phyloP scores from a whole-genome alignment of 2,797 vertebrate genomes.

The Parauchenoglanis ngamensis region DNA sequence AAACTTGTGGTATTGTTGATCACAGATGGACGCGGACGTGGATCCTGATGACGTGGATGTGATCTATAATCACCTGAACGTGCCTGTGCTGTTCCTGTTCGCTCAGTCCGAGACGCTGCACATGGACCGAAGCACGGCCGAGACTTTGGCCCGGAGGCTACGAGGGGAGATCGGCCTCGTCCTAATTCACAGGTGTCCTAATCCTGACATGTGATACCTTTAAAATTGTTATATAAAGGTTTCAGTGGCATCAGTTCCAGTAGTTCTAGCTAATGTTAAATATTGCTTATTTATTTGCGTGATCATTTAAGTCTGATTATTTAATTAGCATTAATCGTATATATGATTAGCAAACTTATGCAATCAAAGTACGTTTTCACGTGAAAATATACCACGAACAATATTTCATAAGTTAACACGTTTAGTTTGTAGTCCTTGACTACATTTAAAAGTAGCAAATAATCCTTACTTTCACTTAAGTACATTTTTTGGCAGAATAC shows the following conservation, averaged over 20 bases:
- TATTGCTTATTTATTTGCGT: background rate
- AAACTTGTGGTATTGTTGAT: background rate
- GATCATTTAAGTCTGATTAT: background rate
- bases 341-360: background rate
- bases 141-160: constrained; percentile 83
- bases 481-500: background rate
- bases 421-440: background rate
- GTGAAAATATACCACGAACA: background rate
- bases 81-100: constrained; percentile 89
- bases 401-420: background rate
- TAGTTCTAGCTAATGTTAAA: background rate
- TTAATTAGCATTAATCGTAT: background rate
- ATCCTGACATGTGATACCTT: background rate
- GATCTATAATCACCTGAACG: constrained; percentile 81
- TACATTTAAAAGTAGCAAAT: background rate
- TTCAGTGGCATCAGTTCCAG: background rate
- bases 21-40: constrained; percentile 80
- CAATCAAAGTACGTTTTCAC: background rate
- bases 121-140: constrained; percentile 80
- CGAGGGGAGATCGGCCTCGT: constrained; percentile 84
- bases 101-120: constrained; percentile 78
- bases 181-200: constrained; percentile 81
- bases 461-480: background rate
- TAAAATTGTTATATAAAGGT: background rate
- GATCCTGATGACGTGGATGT: constrained; percentile 83